Evolutionary conservation across 2,113 vertebrate species (phyloP), one percentile per base, ranked within the genome.

Genomic region (Nerophis lumbriciformis): DNA sequence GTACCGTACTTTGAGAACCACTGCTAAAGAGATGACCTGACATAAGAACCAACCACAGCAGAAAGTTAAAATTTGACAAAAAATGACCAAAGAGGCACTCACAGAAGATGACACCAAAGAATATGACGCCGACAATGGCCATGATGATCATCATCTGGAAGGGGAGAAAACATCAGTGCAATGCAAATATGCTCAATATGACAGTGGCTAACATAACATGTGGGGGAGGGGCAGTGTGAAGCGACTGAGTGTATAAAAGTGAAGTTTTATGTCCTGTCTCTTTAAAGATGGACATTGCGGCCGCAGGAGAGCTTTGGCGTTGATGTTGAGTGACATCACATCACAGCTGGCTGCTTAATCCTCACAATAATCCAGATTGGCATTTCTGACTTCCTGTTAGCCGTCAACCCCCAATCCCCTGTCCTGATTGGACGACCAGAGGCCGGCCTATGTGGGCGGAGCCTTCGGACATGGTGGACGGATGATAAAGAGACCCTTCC

Each of bases 321-420:
- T 39, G 38, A 42, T 19, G 55, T 39, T n/a, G 55, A 44, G 42
- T 45, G 42, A 63, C 67, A 53, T 88, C 81, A 85, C 70, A 63
- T 69, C 82, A 77, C 83, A 90, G 60, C 82, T 85, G 83, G 63
- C 56, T 59, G 61, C 77, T 71, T 88, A 90, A 90, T 90, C 85
- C 81, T 59, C 78, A 7, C 73, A 71, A 28, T 89, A 89, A 88
- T 88, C 89, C 85, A 79, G 77, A 85, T 82, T 84, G 81, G 59
- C 75, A 75, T 78, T 78, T 77, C 57, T 63, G 35, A 66, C 16
- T 74, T 73, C 74, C 71, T 66, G 62, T 3, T 67, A 36, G 14
- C 60, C 39, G 63, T 69, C 66, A 69, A 0, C 28, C 44, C n/a
- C 10, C 35, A 28, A 28, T 28, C 42, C 14, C 48, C 48, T 11